These are phyloP conservation scores for Aleiodes leptofemur DNA, from an alignment of 2,888 invertebrate genomes.

Conservation along the genomic window DNA sequence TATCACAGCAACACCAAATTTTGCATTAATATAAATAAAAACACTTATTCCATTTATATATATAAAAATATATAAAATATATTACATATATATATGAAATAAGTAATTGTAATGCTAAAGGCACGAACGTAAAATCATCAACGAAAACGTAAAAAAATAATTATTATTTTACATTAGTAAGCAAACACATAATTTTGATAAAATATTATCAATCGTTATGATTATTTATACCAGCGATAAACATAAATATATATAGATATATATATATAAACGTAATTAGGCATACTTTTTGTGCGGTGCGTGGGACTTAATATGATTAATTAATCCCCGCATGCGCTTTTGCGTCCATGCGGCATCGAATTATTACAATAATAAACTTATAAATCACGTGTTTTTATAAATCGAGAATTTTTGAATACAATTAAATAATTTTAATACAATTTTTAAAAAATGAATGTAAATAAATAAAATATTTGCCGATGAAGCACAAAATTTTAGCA, in stretches of 20 bases:
- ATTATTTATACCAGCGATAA: slow-evolving; percentile 49
- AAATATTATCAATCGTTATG: slow-evolving; percentile 21
- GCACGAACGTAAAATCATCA: slow-evolving; percentile 49
- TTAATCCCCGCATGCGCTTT: slow-evolving; percentile 45
- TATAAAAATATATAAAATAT: no score
- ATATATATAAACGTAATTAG: slow-evolving; percentile 42
- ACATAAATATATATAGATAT: slow-evolving; percentile 38
- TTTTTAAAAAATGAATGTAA: background rate
- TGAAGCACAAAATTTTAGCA: slow-evolving; percentile 53
- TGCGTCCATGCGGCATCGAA: slow-evolving; percentile 52
- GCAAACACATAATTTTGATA: slow-evolving; percentile 51
- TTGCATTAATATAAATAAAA: slow-evolving; percentile 64
- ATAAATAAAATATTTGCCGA: slow-evolving; percentile 40
- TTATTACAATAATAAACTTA: slow-evolving; percentile 27
- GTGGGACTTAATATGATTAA: slow-evolving; percentile 23
- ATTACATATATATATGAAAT: slow-evolving; percentile 39
- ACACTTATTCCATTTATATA: no score
- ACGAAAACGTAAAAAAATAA: slow-evolving; percentile 38
- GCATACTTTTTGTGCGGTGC: slow-evolving; percentile 50
- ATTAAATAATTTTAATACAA: background rate
- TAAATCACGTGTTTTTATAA: slow-evolving; percentile 18
- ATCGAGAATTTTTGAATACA: slow-evolving; percentile 5
- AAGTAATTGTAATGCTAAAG: slow-evolving; percentile 35
- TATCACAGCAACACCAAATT: slow-evolving; percentile 71
- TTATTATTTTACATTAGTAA: slow-evolving; percentile 50